These are phyloP conservation scores for Myotis vivesi DNA, from an alignment of 2,797 vertebrate genomes.

Conservation along the genomic window DNA sequence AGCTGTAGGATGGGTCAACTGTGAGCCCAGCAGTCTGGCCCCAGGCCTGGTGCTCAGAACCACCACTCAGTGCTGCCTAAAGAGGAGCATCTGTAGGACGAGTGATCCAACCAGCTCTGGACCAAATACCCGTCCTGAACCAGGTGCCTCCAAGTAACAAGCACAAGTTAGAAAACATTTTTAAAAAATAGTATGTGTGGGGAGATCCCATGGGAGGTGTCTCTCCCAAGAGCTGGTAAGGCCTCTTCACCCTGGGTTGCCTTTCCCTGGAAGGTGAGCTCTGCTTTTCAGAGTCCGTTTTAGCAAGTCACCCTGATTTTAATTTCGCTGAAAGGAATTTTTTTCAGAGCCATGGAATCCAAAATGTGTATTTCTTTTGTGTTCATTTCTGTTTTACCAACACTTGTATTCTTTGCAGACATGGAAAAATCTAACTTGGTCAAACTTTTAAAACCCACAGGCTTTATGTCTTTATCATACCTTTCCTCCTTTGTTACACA, in stretches of 20 bases:
- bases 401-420: background rate
- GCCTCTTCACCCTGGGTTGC: background rate
- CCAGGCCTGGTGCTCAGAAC: background rate
- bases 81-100: background rate
- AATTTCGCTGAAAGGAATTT: background rate
- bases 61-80: background rate
- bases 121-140: background rate
- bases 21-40: background rate
- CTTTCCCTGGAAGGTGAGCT: background rate
- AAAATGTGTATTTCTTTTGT: background rate
- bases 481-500: slow-evolving; percentile 18
- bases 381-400: background rate
- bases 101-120: background rate
- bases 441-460: slow-evolving; percentile 21
- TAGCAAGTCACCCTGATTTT: slow-evolving; percentile 4
- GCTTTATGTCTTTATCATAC: background rate
- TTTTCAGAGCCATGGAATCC: background rate
- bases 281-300: background rate
- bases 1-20: background rate
- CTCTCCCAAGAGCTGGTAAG: slow-evolving; percentile 15
- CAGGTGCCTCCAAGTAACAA: background rate
- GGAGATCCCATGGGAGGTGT: background rate
- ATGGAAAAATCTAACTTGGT: slow-evolving; percentile 15
- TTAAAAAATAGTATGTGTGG: background rate
- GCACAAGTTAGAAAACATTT: background rate